A percentile compares a stretch with the other conserved stretches of the same genome.
phyloP scores from a whole-genome alignment of 2,888 invertebrate species.

The Dascillus cervinus region DNA sequence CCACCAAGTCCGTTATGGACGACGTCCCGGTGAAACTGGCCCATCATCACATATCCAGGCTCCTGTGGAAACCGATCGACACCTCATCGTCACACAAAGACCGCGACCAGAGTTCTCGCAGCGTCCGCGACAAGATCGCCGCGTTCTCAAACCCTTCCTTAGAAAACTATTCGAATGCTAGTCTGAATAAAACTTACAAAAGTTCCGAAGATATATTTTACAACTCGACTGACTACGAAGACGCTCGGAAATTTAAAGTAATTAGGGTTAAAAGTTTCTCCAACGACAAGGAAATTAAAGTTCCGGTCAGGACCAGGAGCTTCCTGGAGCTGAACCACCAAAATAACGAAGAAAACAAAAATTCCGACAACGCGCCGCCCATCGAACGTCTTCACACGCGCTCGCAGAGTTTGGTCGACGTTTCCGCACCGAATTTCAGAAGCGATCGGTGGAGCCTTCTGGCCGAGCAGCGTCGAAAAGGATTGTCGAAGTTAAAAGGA shows the following conservation, averaged over 20 bases:
- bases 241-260: not conserved
- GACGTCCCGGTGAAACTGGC: constrained; percentile 35
- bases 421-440: constrained; percentile 28
- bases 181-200: constrained; percentile 12
- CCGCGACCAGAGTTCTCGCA: constrained; percentile 71
- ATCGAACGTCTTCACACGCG: constrained; percentile 35
- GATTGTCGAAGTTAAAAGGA: constrained; percentile 79
- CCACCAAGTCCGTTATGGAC: constrained; percentile 34
- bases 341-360: constrained; percentile 10
- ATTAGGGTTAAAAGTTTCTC: constrained; percentile 3
- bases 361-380: constrained; percentile 10
- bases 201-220: constrained; percentile 15
- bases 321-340: not conserved
- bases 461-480: constrained; percentile 73
- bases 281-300: not conserved
- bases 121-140: constrained; percentile 79
- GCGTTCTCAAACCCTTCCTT: constrained; percentile 63
- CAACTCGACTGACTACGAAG: not conserved
- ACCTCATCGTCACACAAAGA: constrained; percentile 54
- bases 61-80: not conserved
- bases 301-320: not conserved
- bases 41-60: not conserved
- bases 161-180: constrained; percentile 35
- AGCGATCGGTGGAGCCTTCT: constrained; percentile 58
- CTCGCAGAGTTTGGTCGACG: constrained; percentile 47